Evolutionary conservation across 2,797 vertebrate genomes (phyloP).

Genomic region (Uromys caudimaculatus): DNA sequence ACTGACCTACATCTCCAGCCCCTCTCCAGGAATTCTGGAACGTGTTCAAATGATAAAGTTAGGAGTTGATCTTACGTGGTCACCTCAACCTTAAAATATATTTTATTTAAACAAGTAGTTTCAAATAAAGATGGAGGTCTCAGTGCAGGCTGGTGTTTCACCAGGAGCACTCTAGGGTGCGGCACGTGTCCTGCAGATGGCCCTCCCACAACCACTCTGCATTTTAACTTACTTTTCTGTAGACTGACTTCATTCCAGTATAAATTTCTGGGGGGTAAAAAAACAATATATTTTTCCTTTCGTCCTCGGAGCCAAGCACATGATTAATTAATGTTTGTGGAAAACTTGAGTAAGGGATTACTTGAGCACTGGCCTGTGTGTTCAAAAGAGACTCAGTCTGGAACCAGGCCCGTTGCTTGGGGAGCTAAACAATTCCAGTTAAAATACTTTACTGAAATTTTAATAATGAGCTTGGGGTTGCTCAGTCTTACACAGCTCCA

Average conservation of each 20-base stretch:
- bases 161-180: neutral
- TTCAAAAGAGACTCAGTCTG: neutral
- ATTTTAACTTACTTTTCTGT: neutral
- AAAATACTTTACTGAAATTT: slow-evolving; percentile 29
- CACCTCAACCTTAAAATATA: neutral
- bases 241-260: neutral
- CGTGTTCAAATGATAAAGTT: neutral
- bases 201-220: neutral
- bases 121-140: neutral
- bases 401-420: neutral
- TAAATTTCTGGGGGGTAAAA: neutral
- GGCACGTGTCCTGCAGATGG: neutral
- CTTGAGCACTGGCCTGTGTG: neutral
- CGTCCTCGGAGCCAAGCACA: neutral
- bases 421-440: neutral
- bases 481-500: neutral
- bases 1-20: neutral
- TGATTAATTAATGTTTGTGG: slow-evolving; percentile 35
- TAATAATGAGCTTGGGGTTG: neutral
- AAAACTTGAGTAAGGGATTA: neutral
- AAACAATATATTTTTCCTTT: slow-evolving; percentile 38
- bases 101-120: neutral
- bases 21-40: neutral
- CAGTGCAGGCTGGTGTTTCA: neutral
- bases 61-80: neutral